Conservation (phyloP, 2,113 vertebrate genomes). For the Nettapus auritus region DNA sequence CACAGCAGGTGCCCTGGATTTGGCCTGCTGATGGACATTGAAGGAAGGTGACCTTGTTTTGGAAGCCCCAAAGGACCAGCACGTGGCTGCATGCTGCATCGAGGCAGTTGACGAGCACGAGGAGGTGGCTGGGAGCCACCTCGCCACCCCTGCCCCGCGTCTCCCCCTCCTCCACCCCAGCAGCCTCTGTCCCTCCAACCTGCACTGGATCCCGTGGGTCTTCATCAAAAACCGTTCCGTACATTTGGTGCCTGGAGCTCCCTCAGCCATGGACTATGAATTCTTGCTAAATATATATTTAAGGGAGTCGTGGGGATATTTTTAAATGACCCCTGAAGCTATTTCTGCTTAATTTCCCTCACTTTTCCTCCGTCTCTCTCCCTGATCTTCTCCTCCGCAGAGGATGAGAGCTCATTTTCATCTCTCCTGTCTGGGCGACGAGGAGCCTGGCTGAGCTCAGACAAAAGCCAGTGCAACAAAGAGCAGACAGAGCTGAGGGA, state of each 20-base stretch:
- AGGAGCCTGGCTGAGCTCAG: constrained; percentile 9
- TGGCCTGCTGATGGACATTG: neutral
- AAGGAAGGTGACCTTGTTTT: neutral
- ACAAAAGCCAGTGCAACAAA: neutral
- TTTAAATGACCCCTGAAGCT: constrained; percentile 73
- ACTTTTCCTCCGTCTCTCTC: constrained; percentile 6
- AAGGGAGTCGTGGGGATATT: constrained; percentile 55
- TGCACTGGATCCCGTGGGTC: neutral
- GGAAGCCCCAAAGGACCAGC: neutral
- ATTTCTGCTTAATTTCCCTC: constrained; percentile 64
- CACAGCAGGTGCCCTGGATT: neutral
- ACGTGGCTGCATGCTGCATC: rapidly evolving
- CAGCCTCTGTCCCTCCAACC: neutral
- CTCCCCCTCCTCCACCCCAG: neutral
- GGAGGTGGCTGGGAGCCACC: neutral
- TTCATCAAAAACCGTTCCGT: neutral
- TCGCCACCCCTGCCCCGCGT: neutral
- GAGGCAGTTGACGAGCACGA: rapidly evolving
- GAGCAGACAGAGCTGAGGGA: neutral
- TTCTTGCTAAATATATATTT: constrained; percentile 49
- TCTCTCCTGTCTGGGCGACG: constrained; percentile 16
- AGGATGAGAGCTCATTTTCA: constrained; percentile 48
- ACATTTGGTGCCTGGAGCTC: constrained; percentile 46
- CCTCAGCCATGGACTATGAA: constrained; percentile 46
- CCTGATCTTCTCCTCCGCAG: neutral